These are phyloP conservation scores for Silurus glanis DNA, from an alignment of 2,113 vertebrate genomes.

Conservation along the genomic window DNA sequence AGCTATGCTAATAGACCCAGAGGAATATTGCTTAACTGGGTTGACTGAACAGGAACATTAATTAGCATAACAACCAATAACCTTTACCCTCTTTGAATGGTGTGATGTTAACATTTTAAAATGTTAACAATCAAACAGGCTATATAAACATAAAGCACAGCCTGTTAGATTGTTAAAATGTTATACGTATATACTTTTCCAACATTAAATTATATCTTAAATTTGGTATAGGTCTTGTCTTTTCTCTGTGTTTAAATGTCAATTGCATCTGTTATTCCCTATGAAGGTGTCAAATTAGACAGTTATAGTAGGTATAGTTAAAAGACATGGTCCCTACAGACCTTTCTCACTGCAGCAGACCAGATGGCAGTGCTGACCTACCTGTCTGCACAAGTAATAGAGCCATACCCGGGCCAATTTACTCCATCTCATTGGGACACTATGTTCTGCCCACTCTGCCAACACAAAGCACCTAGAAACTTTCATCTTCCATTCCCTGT, in stretches of 20 bases:
- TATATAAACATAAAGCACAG: too few species aligned
- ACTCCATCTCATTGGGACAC: conserved; percentile 35
- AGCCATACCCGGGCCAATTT: conserved; percentile 43
- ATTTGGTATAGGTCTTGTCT: not conserved
- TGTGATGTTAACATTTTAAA: not conserved
- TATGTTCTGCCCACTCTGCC: conserved; percentile 26
- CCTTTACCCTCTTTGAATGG: not conserved
- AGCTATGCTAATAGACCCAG: conserved; percentile 8
- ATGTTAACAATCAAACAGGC: not conserved
- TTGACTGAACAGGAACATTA: not conserved
- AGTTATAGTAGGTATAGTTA: conserved; percentile 16
- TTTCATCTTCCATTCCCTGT: conserved; percentile 48
- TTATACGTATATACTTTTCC: too few species aligned
- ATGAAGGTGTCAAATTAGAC: conserved; percentile 38
- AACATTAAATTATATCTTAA: not conserved
- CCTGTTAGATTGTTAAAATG: too few species aligned
- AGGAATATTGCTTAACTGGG: not conserved
- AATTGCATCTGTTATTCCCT: conserved; percentile 30
- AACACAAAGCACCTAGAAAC: conserved; percentile 46
- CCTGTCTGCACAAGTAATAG: conserved; percentile 47
- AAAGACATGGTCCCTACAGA: conserved; percentile 37
- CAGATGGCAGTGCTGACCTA: conserved; percentile 52
- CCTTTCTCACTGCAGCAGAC: conserved; percentile 28
- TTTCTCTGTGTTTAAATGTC: not conserved
- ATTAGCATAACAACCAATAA: conserved; percentile 22